phyloP scores from a whole-genome alignment of 30 jellyfish, hydroid and myxozoan genomes.

The Cassiopea xamachana region DNA sequence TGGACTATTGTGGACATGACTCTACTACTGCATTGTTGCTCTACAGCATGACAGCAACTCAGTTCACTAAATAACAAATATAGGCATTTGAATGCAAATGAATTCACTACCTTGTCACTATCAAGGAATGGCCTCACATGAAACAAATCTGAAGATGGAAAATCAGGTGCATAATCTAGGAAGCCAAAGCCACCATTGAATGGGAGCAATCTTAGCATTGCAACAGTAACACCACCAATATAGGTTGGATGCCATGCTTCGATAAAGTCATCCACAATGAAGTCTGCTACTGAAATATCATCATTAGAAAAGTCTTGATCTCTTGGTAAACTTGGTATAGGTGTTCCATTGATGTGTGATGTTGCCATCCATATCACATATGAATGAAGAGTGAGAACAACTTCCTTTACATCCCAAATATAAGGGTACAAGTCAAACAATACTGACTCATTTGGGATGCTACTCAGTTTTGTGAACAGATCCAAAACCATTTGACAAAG shows the following conservation, averaged over 20 bases:
- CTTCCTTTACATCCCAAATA: conserved; percentile 97
- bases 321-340: conserved; percentile 2
- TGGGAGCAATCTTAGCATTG: conserved; percentile 83
- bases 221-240: conserved; percentile 94
- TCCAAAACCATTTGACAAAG: conserved; percentile 82
- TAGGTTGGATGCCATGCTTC: conserved; percentile 96
- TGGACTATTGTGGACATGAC: too few species aligned
- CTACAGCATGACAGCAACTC: too few species aligned
- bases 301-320: conserved; percentile 18
- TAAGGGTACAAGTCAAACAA: conserved; percentile 94
- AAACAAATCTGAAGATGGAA: conserved; percentile 74
- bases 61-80: too few species aligned
- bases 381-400: conserved; percentile 81
- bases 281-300: conserved; percentile 44
- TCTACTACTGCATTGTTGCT: too few species aligned
- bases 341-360: background rate
- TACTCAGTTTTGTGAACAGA: conserved; percentile 79
- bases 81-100: too few species aligned
- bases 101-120: conserved; percentile 75
- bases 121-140: conserved; percentile 81
- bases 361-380: conserved; percentile 89
- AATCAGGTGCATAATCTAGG: conserved; percentile 92
- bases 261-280: conserved; percentile 76
- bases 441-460: conserved; percentile 93
- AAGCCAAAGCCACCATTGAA: conserved; percentile 93